These are phyloP conservation scores for Sitta carolinensis DNA, from an alignment of 2,797 vertebrate genomes.

Conservation along the genomic window DNA sequence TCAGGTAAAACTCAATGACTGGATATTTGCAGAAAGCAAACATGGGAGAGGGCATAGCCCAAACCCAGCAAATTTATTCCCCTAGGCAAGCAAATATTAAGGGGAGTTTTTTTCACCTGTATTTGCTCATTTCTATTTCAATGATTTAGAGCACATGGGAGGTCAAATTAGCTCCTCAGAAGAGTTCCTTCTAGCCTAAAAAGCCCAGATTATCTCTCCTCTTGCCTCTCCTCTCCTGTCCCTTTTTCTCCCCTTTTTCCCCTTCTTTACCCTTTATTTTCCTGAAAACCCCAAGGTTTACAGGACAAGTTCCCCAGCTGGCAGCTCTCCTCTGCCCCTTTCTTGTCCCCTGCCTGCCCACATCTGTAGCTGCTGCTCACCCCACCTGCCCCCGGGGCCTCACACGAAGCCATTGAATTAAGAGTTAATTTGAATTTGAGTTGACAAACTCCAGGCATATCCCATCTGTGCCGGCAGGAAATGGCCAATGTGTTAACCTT, in stretches of 20 bases:
- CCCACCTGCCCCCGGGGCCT: background rate
- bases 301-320: background rate
- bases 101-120: background rate
- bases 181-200: background rate
- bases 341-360: background rate
- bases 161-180: background rate
- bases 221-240: accelerated
- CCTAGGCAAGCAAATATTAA: slow-evolving; percentile 26
- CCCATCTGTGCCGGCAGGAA: slow-evolving; percentile 51
- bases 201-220: background rate
- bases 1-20: background rate
- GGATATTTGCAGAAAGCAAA: slow-evolving; percentile 50
- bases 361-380: slow-evolving; percentile 17
- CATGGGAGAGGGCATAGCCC: background rate
- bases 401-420: slow-evolving; percentile 52
- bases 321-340: background rate
- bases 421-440: slow-evolving; percentile 65
- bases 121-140: slow-evolving; percentile 35
- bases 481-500: slow-evolving; percentile 38
- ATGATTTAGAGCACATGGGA: background rate
- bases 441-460: slow-evolving; percentile 57
- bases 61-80: slow-evolving; percentile 53
- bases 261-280: background rate
- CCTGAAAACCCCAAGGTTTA: background rate
- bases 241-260: background rate